Evolutionary conservation across 2,113 vertebrate genomes (phyloP).

Genomic region (Python bivittatus): DNA sequence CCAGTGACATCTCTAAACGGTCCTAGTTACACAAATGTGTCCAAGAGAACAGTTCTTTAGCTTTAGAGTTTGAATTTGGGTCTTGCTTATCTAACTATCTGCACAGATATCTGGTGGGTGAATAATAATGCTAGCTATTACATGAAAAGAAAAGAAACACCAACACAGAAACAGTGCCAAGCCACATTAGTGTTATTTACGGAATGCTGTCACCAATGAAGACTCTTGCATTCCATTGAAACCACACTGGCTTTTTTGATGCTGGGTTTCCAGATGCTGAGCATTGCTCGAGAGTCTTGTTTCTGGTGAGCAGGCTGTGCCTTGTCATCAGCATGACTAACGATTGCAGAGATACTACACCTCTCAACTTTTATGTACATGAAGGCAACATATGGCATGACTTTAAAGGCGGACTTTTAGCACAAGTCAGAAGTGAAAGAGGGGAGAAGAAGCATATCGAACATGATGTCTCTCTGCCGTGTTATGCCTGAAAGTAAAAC

Average conservation of each 20-base stretch:
- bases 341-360: background rate
- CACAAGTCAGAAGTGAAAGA: background rate
- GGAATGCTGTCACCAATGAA: conserved; percentile 9
- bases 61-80: background rate
- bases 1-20: background rate
- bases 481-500: background rate
- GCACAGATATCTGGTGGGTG: too few species aligned
- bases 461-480: background rate
- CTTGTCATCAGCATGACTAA: background rate
- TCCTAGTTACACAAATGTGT: background rate
- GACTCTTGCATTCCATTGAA: background rate
- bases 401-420: background rate
- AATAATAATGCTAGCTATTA: background rate
- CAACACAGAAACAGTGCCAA: background rate
- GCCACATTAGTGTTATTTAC: background rate
- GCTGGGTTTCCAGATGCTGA: background rate
- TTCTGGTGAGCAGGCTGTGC: background rate
- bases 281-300: background rate
- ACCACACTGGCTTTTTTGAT: background rate
- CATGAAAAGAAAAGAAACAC: background rate
- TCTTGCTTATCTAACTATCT: background rate
- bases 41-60: background rate
- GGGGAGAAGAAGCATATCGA: background rate
- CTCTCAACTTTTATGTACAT: background rate
- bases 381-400: background rate